These are phyloP conservation scores for Eristalinus sepulchralis DNA, from an alignment of 2,888 invertebrate species.

Conservation along the genomic window DNA sequence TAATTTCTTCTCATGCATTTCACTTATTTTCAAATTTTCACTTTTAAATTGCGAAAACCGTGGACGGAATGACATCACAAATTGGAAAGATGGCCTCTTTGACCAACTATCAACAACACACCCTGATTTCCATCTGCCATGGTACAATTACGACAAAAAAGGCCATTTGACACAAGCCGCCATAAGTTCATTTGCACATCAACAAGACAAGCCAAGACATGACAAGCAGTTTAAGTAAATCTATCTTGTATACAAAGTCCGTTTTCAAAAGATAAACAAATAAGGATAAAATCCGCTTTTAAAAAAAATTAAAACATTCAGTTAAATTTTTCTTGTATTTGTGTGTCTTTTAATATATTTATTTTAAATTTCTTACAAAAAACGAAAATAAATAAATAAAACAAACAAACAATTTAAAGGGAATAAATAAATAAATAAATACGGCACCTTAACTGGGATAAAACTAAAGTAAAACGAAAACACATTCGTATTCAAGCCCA, in stretches of 20 bases:
- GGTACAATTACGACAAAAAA: background rate
- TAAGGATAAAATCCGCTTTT: background rate
- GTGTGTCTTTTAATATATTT: conserved; percentile 30
- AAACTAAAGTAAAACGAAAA: background rate
- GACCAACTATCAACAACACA: no score
- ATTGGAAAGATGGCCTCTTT: no score
- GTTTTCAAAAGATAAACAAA: background rate
- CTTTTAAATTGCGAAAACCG: no score
- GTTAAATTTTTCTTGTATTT: conserved; percentile 37
- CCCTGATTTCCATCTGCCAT: no score
- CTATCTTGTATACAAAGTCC: no score
- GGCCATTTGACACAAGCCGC: background rate
- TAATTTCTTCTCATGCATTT: no score
- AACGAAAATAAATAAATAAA: conserved; percentile 48
- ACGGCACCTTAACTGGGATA: conserved; percentile 2
- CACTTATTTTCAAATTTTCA: no score
- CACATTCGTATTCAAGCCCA: conserved; percentile 38
- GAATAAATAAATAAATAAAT: background rate
- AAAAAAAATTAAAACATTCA: conserved; percentile 23
- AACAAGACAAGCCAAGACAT: background rate
- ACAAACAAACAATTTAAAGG: conserved; percentile 43
- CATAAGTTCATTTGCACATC: background rate
- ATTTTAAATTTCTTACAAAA: conserved; percentile 61
- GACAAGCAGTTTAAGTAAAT: background rate
- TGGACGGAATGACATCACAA: no score